Conservation (phyloP, 2,797 vertebrate species). For the Falco naumanni region DNA sequence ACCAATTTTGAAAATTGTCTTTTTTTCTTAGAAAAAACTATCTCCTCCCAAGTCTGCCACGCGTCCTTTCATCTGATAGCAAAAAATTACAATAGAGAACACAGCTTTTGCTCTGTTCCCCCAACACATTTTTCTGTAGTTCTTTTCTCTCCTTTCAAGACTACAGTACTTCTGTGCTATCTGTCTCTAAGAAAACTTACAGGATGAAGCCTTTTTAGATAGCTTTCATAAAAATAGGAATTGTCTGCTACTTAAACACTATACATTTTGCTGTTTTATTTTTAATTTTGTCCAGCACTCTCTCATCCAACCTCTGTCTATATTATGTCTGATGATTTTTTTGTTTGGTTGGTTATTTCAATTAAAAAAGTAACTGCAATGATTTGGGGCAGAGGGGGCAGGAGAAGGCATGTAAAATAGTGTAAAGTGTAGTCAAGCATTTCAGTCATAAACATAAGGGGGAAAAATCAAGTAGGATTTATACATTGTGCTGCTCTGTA, state of each 20-base stretch:
- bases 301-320: not conserved
- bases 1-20: slow-evolving; percentile 18
- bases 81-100: not conserved
- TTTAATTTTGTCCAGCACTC: not conserved
- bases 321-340: not conserved
- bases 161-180: not conserved
- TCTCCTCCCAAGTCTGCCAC: not conserved
- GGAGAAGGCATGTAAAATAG: not conserved
- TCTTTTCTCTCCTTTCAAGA: not conserved
- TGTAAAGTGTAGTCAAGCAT: not conserved
- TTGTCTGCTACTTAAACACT: not conserved
- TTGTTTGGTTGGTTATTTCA: too few species aligned
- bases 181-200: not conserved
- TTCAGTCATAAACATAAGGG: not conserved
- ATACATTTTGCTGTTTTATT: not conserved
- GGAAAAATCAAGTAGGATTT: not conserved
- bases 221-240: not conserved
- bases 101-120: not conserved
- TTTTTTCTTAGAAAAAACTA: slow-evolving; percentile 13
- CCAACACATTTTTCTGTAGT: not conserved
- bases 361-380: not conserved
- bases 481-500: not conserved
- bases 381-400: not conserved
- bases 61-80: not conserved
- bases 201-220: not conserved